Evolutionary conservation across 2,888 invertebrate genomes (phyloP).

Genomic region (Nysson spinosus): DNA sequence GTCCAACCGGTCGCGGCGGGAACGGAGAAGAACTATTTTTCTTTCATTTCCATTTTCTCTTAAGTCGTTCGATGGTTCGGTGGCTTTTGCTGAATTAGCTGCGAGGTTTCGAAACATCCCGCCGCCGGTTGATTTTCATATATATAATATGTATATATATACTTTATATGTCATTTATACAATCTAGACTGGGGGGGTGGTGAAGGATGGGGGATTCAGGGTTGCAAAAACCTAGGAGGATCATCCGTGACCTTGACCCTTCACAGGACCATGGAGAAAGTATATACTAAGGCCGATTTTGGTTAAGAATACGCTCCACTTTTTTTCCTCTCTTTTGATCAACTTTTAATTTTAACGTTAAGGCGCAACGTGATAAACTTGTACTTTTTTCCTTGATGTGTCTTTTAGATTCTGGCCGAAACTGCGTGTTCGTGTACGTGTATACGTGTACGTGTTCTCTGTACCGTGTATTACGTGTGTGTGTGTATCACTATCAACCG

Average conservation of each 20-base stretch:
- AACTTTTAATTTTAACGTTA: slow-evolving; percentile 76
- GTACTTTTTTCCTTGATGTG: slow-evolving; percentile 77
- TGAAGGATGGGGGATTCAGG: slow-evolving; percentile 16
- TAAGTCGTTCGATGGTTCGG: slow-evolving; percentile 57
- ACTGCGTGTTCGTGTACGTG: slow-evolving; percentile 64
- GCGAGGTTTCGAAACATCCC: slow-evolving; percentile 64
- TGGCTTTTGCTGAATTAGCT: slow-evolving; percentile 61
- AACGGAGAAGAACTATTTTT: slow-evolving; percentile 49
- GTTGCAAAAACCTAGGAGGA: slow-evolving; percentile 37
- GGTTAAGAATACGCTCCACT: slow-evolving; percentile 74
- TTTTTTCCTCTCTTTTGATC: slow-evolving; percentile 72
- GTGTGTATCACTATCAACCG: slow-evolving; percentile 22
- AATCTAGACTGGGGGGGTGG: slow-evolving; percentile 18
- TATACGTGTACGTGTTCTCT: slow-evolving; percentile 42
- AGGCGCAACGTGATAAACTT: slow-evolving; percentile 77
- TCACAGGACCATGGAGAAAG: slow-evolving; percentile 66
- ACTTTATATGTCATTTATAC: slow-evolving; percentile 59
- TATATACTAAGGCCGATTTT: slow-evolving; percentile 77
- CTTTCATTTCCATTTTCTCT: slow-evolving; percentile 31
- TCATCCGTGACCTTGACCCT: slow-evolving; percentile 60
- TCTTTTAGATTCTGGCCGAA: slow-evolving; percentile 76
- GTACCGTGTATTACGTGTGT: slow-evolving; percentile 36
- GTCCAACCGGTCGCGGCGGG: slow-evolving; percentile 57
- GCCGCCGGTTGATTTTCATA: slow-evolving; percentile 59
- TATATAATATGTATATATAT: slow-evolving; percentile 57